Evolutionary conservation across 2,113 vertebrate species (phyloP).

Genomic region (Riparia riparia): DNA sequence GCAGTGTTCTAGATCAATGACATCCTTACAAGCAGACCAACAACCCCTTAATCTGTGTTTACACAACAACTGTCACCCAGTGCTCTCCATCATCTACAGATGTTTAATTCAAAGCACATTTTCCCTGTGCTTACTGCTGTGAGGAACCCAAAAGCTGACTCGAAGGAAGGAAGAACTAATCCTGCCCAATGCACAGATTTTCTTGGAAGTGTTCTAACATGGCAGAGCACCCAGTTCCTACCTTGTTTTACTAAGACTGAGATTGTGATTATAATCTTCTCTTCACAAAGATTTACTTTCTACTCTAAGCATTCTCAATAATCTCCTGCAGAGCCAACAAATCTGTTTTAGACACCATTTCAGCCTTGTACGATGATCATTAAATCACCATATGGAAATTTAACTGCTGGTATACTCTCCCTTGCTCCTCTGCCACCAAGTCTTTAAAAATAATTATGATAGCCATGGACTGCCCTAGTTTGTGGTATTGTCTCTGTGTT

Average conservation of each 20-base stretch:
- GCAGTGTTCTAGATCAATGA: fast-evolving
- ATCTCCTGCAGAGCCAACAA: background rate
- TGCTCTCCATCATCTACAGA: fast-evolving
- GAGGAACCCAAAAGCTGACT: background rate
- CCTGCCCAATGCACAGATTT: background rate
- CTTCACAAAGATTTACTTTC: background rate
- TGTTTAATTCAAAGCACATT: background rate
- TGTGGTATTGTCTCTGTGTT: background rate
- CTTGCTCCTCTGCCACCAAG: background rate
- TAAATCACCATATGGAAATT: background rate
- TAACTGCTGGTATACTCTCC: background rate
- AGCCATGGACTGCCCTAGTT: background rate
- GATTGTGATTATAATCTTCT: background rate
- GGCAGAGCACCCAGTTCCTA: background rate
- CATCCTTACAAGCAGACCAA: fast-evolving
- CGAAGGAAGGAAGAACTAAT: background rate
- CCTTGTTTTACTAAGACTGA: fast-evolving
- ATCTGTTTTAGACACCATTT: background rate
- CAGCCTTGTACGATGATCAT: background rate
- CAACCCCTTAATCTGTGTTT: background rate
- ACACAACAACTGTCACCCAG: background rate
- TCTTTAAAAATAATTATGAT: background rate
- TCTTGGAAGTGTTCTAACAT: background rate
- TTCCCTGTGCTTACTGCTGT: background rate
- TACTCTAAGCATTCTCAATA: background rate